A percentile compares a stretch with the other conserved stretches of the same genome.
Conservation (phyloP, 1,140 invertebrate genomes). For the Drosophila arawakana region DNA sequence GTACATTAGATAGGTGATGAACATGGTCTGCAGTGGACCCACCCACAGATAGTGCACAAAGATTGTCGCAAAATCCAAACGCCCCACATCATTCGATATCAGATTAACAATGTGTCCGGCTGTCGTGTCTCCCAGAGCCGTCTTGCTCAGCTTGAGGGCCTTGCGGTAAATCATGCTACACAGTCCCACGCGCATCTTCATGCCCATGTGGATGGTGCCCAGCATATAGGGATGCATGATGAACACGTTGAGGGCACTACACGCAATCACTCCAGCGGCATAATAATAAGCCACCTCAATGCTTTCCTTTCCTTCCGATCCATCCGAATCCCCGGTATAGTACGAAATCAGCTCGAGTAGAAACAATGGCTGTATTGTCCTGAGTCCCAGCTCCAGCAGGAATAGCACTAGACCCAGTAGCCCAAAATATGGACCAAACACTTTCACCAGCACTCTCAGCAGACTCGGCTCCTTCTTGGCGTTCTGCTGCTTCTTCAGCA, state of each 20-base stretch:
- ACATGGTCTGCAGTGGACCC: constrained; percentile 91
- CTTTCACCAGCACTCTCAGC: constrained; percentile 56
- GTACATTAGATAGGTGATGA: constrained; percentile 92
- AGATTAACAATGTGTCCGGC: constrained; percentile 96
- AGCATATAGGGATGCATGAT: constrained; percentile 93
- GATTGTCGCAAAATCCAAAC: constrained; percentile 89
- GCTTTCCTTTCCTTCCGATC: constrained; percentile 78
- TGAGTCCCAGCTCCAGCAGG: constrained; percentile 69
- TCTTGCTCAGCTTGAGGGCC: constrained; percentile 88
- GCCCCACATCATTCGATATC: constrained; percentile 94
- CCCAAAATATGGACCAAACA: constrained; percentile 71
- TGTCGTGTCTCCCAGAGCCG: constrained; percentile 90
- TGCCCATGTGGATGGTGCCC: constrained; percentile 89
- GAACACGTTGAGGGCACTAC: constrained; percentile 89
- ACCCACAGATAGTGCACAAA: constrained; percentile 92
- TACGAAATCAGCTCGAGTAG: constrained; percentile 90
- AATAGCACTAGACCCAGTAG: constrained; percentile 71
- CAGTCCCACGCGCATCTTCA: constrained; percentile 91
- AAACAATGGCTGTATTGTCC: constrained; percentile 89
- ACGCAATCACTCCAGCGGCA: constrained; percentile 88
- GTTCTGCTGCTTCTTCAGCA: constrained; percentile 45
- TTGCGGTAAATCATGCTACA: constrained; percentile 93
- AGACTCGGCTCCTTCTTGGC: constrained; percentile 70
- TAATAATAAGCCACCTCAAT: constrained; percentile 87
- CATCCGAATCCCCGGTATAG: constrained; percentile 60